Base-by-base conservation (phyloP, 1,140 invertebrate species). In the Venturia canescens region DNA sequence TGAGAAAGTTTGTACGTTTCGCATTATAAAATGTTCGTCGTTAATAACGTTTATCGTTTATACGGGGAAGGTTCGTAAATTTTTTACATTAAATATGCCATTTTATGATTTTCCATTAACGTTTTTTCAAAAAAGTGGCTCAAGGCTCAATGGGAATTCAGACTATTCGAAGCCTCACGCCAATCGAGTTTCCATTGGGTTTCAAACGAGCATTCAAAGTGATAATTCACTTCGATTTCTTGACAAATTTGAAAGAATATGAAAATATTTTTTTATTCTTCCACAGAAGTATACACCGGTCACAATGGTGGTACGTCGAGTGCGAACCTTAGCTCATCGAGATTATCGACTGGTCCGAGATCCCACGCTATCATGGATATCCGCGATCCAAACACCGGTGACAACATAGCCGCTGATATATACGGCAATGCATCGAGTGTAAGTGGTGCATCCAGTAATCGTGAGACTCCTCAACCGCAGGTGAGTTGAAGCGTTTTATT, bases 301-400 rank as follows among this genome's bases (percentile, higher is more conserved):
- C 87, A 88, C 53, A 91, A 90, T 66, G 86, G 88, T 77, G 86
- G 84, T 75, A 81, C 84, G 60, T 63, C 84, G n/a, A 89, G 81
- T 31, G 70, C 86, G 7, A 76, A 83, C 27, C 88, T 82, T 78
- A 88, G 77, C 80, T 63, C 83, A 18, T 82, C 82, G 16, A 87
- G 84, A 44, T 87, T 83, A 80, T 44, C 80, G 26, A 89, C 89
- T 76, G 83, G 83, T 16, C 86, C 82, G 70, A 87, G 88, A 78
- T 83, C 84, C 21, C 85, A 87, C 34, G 89, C 89, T 38, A 85
- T 91, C 21, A 77, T 85, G 21, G 88, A 91, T 78, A 91, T 92
- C 1, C 88, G 92, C 5, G 81, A 92, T 85, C 91, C 91, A 0
- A 34, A 85, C 38, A 92, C 91, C 6, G 89, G 89, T 7, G 88